Evolutionary conservation across 2,888 invertebrate species (phyloP).

Genomic region (Ennomos fuscantarius): DNA sequence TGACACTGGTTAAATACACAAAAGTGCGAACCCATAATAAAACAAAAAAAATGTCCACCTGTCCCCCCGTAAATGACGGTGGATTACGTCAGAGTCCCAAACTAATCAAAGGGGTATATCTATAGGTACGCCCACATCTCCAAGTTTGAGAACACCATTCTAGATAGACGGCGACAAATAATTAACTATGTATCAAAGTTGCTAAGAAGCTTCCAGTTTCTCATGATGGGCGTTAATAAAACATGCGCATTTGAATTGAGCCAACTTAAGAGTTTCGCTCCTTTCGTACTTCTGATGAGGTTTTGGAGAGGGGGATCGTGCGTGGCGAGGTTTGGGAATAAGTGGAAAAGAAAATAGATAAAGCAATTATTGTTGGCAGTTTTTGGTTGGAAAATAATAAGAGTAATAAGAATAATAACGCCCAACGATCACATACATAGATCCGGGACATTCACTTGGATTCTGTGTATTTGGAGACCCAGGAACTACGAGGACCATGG

Average conservation of each 20-base stretch:
- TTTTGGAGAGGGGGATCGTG: slow-evolving; percentile 16
- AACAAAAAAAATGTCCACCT: no score
- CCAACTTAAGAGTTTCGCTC: slow-evolving; percentile 23
- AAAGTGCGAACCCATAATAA: no score
- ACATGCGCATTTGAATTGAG: slow-evolving; percentile 37
- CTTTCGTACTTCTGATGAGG: slow-evolving; percentile 14
- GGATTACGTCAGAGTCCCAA: slow-evolving; percentile 11
- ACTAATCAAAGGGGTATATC: slow-evolving; percentile 3
- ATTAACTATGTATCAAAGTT: slow-evolving; percentile 51
- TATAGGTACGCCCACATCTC: background rate
- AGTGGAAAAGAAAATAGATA: background rate
- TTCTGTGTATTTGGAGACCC: no score
- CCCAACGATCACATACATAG: no score
- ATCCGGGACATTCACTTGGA: no score
- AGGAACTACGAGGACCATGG: no score
- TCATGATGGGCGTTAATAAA: slow-evolving; percentile 39
- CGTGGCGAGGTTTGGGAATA: slow-evolving; percentile 39
- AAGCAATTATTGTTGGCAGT: no score
- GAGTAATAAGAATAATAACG: no score
- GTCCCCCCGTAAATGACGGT: no score
- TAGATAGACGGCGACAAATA: slow-evolving; percentile 36
- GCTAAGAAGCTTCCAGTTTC: slow-evolving; percentile 27
- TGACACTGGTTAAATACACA: no score
- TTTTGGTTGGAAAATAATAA: no score
- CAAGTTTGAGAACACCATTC: slow-evolving; percentile 9